Evolutionary conservation across 2,113 vertebrate species (phyloP).

Genomic region (Pangasianodon hypophthalmus): DNA sequence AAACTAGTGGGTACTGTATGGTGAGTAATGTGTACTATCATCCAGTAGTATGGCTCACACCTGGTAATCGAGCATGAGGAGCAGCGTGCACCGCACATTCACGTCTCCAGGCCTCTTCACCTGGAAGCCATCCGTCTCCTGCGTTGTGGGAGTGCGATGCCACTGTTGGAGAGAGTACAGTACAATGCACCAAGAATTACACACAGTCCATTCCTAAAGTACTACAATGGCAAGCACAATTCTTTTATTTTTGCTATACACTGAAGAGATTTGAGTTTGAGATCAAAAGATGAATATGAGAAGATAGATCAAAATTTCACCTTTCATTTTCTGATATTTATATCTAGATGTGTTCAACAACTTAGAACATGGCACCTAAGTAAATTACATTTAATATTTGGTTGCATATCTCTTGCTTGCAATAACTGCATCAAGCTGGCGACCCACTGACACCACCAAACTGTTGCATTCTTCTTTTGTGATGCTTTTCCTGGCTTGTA

Average conservation of each 20-base stretch:
- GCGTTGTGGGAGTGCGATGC: slow-evolving; percentile 85
- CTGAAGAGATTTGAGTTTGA: not conserved
- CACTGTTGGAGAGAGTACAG: slow-evolving; percentile 69
- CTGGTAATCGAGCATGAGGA: slow-evolving; percentile 91
- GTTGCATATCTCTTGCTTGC: not conserved
- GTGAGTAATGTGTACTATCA: not conserved
- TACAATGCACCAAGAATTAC: not conserved
- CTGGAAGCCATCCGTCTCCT: slow-evolving; percentile 88
- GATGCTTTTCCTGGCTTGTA: too few species aligned
- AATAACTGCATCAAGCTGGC: not conserved
- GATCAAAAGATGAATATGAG: not conserved
- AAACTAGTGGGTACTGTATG: too few species aligned
- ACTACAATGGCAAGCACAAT: not conserved
- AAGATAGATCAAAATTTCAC: not conserved
- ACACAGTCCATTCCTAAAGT: not conserved
- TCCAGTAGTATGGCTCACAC: slow-evolving; percentile 59
- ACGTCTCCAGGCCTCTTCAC: slow-evolving; percentile 86
- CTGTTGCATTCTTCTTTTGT: too few species aligned
- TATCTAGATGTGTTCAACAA: not conserved
- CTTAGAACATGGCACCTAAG: not conserved
- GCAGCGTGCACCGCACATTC: slow-evolving; percentile 83
- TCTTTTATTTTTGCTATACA: not conserved
- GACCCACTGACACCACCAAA: too few species aligned
- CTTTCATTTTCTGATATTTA: not conserved
- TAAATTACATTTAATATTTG: not conserved